phyloP scores from a whole-genome alignment of 2,888 invertebrate species.

The Plebejus anna region DNA sequence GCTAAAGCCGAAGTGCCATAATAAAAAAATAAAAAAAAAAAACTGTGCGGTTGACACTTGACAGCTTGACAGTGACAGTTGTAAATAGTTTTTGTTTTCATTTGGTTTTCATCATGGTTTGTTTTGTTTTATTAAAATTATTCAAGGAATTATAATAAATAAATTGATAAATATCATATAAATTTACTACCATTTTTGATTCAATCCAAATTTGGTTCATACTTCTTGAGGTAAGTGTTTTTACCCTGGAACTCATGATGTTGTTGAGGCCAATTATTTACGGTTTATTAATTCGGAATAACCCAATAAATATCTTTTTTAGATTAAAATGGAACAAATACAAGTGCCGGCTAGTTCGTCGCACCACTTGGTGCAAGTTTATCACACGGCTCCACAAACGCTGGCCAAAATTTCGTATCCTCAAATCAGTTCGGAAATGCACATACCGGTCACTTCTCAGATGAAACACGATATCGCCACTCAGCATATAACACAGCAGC shows the following conservation, averaged over 20 bases:
- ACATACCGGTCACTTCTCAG: slow-evolving; percentile 53
- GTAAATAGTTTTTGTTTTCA: slow-evolving; percentile 21
- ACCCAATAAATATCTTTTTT: neutral
- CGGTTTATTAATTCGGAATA: neutral
- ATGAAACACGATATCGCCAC: slow-evolving; percentile 47
- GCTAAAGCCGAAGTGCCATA: too few relatives aligned
- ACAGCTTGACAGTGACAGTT: slow-evolving; percentile 1
- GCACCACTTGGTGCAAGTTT: slow-evolving; percentile 66
- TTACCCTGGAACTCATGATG: neutral
- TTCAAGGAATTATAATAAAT: neutral
- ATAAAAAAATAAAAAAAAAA: too few relatives aligned
- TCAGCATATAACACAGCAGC: slow-evolving; percentile 40
- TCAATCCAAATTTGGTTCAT: neutral
- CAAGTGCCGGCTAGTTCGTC: slow-evolving; percentile 53
- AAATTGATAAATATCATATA: neutral
- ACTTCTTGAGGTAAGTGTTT: neutral
- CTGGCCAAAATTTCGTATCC: slow-evolving; percentile 63
- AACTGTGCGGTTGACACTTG: too few relatives aligned
- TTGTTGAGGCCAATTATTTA: neutral
- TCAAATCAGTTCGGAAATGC: slow-evolving; percentile 57
- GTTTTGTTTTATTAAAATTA: neutral
- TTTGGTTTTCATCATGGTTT: neutral
- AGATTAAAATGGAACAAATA: slow-evolving; percentile 58
- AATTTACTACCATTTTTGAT: neutral
- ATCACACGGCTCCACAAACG: slow-evolving; percentile 56